These are phyloP conservation scores for Sinonovacula constricta DNA, from an alignment of 1,140 invertebrate species.

Conservation along the genomic window DNA sequence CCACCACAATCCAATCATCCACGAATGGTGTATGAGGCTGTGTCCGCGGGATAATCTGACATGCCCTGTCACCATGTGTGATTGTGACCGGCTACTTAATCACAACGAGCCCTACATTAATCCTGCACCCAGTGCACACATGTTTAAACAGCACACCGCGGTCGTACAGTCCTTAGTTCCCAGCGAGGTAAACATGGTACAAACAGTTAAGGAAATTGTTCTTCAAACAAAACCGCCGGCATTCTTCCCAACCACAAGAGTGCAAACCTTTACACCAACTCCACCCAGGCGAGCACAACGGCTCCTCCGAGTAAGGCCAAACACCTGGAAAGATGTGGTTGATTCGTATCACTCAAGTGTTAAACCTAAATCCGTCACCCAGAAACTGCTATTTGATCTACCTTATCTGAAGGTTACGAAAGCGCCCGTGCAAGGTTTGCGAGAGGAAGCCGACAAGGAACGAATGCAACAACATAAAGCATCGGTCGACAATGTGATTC, in stretches of 20 bases:
- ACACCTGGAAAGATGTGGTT: too few relatives aligned
- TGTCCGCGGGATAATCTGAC: background rate
- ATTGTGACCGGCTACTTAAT: background rate
- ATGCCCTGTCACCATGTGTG: conserved; percentile 12
- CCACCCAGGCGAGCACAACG: too few relatives aligned
- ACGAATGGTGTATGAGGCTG: conserved; percentile 15
- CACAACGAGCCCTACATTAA: background rate
- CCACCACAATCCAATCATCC: conserved; percentile 13
- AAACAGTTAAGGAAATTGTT: too few relatives aligned
- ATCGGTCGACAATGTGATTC: too few relatives aligned
- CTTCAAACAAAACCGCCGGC: too few relatives aligned
- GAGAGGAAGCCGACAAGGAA: background rate
- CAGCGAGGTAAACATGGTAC: too few relatives aligned
- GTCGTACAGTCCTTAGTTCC: too few relatives aligned
- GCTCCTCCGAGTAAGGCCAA: too few relatives aligned
- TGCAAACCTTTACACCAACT: too few relatives aligned
- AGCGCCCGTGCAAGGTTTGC: background rate
- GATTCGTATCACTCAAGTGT: too few relatives aligned
- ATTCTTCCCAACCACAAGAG: too few relatives aligned
- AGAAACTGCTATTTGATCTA: background rate
- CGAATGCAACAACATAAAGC: background rate
- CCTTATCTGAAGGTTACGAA: background rate
- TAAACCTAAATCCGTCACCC: background rate
- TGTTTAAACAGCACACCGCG: background rate
- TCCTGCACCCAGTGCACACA: background rate